Evolutionary conservation across 2,797 vertebrate genomes (phyloP).

Genomic region (Clamator glandarius): DNA sequence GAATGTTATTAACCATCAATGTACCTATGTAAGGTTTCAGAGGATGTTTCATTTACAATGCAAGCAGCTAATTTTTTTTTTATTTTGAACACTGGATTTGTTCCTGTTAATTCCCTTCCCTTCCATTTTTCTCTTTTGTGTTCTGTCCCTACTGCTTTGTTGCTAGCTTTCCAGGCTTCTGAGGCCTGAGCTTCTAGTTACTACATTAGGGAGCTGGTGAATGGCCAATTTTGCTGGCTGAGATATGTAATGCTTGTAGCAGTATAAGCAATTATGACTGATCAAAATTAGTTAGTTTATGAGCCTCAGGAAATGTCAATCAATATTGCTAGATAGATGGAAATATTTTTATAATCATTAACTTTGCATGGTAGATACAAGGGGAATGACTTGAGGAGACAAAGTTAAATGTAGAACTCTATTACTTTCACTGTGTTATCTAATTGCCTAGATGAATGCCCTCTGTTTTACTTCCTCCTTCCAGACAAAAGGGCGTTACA

Average conservation of each 20-base stretch:
- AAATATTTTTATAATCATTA: conserved; percentile 32
- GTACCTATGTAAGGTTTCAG: neutral
- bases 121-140: conserved; percentile 37
- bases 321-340: neutral
- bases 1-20: conserved; percentile 29
- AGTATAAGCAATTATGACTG: neutral
- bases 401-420: conserved; percentile 43
- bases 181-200: neutral
- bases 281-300: neutral
- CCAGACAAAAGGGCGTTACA: conserved; percentile 41
- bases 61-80: conserved; percentile 42
- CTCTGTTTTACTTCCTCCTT: conserved; percentile 47
- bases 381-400: conserved; percentile 14
- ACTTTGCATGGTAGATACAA: neutral
- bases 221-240: neutral
- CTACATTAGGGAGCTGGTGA: neutral
- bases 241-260: neutral
- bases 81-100: conserved; percentile 40
- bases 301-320: neutral
- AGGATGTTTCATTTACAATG: conserved; percentile 40
- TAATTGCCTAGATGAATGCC: conserved; percentile 33
- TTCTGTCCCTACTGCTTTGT: neutral
- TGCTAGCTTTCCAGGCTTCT: neutral
- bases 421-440: neutral
- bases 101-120: conserved; percentile 14